These are phyloP conservation scores for Arvicanthis niloticus DNA, from an alignment of 2,113 vertebrate genomes.

Conservation along the genomic window DNA sequence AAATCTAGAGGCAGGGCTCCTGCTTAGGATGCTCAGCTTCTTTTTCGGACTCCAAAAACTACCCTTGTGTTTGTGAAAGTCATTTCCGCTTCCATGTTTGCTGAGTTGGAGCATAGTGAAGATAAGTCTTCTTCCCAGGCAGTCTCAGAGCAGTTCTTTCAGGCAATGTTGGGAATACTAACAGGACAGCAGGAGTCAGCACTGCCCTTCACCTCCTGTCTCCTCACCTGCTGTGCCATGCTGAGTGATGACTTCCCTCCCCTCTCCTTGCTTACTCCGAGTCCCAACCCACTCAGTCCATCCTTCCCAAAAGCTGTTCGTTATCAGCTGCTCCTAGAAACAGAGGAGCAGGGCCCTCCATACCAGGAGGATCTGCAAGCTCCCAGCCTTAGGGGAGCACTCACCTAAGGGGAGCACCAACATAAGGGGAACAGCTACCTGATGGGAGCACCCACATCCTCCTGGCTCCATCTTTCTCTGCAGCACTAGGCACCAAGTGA, in stretches of 20 bases:
- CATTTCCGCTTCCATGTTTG: not conserved
- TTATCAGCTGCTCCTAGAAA: no score
- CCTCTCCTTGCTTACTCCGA: not conserved
- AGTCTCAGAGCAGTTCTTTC: not conserved
- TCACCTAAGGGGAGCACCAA: no score
- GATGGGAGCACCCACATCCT: no score
- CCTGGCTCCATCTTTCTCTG: not conserved
- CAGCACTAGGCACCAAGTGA: not conserved
- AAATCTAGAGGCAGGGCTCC: not conserved
- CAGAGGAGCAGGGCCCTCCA: not conserved
- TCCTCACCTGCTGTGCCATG: no score
- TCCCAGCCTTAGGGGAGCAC: not conserved
- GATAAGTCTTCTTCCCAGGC: not conserved
- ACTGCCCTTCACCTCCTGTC: accelerated
- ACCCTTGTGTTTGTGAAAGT: not conserved
- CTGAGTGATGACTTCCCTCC: not conserved
- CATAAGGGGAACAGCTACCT: not conserved
- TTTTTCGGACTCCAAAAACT: not conserved
- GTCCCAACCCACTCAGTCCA: not conserved
- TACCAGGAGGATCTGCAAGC: not conserved
- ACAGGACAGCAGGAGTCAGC: not conserved
- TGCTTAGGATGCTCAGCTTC: not conserved
- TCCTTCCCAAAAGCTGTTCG: not conserved
- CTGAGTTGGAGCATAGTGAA: not conserved
- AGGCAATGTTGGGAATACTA: not conserved